phyloP scores from a whole-genome alignment of 2,113 vertebrate species.

The Muscicapa adusta region DNA sequence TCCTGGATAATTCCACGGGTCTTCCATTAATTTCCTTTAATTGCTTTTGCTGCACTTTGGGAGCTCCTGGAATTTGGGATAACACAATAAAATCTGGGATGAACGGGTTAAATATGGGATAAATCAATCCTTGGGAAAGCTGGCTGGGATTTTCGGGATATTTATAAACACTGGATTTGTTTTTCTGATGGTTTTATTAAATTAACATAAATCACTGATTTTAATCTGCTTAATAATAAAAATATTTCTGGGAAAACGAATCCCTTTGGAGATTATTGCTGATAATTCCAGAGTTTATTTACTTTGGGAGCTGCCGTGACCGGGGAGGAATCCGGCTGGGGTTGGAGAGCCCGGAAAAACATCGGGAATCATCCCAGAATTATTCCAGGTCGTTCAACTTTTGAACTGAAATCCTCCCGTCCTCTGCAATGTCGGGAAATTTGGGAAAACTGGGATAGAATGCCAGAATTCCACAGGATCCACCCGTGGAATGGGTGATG shows the following conservation, averaged over 20 bases:
- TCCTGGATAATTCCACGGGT: not conserved
- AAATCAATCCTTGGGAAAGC: not conserved
- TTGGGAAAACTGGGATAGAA: not conserved
- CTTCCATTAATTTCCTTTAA: not conserved
- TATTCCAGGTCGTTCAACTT: not conserved
- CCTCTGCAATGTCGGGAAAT: not conserved
- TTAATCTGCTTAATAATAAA: not conserved
- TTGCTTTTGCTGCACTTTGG: slow-evolving; percentile 10
- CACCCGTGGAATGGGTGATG: accelerated
- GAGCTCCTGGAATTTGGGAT: not conserved
- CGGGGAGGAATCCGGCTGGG: not conserved
- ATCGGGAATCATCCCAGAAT: accelerated
- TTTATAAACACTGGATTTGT: slow-evolving; percentile 27
- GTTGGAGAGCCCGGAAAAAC: not conserved
- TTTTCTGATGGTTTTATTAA: not conserved
- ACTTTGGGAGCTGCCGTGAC: not conserved
- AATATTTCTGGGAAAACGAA: not conserved
- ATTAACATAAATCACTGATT: not conserved
- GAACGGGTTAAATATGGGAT: not conserved
- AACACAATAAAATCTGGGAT: not conserved
- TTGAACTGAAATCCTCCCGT: accelerated
- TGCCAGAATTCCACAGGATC: not conserved
- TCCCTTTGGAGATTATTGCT: not conserved
- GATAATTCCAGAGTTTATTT: not conserved
- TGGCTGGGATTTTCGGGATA: not conserved